Evolutionary conservation across 1,140 invertebrate species (phyloP), one percentile per base, ranked within the genome.

Genomic region (Tetragonula clypearis): DNA sequence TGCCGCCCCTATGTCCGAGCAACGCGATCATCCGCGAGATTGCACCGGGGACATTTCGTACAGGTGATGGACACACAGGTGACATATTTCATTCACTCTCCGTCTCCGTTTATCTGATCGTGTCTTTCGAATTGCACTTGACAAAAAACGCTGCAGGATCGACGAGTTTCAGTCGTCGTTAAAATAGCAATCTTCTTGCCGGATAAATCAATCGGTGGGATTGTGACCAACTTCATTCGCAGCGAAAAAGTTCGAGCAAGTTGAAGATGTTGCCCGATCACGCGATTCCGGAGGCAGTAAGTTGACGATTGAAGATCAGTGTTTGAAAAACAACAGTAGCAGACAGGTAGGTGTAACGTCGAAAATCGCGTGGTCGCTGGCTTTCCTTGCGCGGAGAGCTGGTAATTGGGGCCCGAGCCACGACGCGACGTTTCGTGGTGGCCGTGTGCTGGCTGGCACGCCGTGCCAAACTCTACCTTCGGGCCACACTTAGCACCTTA

Each of bases 401-500:
- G 88, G 86, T 90, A 90, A 90, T 90, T 90, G 89, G 89, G 86
- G 86, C 66, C 72, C 88, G 68, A 75, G 79, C 85, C 75, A 75
- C 53, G 21, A 75, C 75, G 85, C 82, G 77, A 81, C 68, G 80
- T 69, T 82, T 84, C 76, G 71, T 83, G 79, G 79, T 85, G 84
- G 84, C 66, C 68, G 77, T 72, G 84, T 85, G 75, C 81, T 82
- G 79, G 72, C 87, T 58, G 66, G 85, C 87, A 81, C 81, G 81
- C 79, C 84, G 84, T 86, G 82, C 87, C 87, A 79, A 91, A 91
- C 84, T 89, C 88, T 87, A 86, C 87, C 89, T 93, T 76, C 85
- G 87, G 92, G 92, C 92, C 92, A 93, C 92, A 93, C 92, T 94
- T 94, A 94, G 92, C 94, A 94, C 94, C 94, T 94, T 93, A 93